Evolutionary conservation across 2,888 invertebrate species (phyloP).

Genomic region (Ditula angustiorana): DNA sequence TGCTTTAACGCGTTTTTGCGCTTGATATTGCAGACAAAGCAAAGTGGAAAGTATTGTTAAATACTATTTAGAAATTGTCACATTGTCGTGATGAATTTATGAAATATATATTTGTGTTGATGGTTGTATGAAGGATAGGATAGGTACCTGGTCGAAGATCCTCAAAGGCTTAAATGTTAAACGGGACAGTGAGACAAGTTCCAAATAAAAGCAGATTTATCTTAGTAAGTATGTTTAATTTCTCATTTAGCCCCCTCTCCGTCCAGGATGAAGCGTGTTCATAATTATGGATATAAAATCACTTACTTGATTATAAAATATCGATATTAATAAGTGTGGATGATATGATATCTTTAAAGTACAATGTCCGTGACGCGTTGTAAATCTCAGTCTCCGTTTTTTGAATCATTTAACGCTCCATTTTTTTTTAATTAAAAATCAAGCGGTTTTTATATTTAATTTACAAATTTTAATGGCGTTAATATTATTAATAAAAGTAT

Average conservation of each 20-base stretch:
- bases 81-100: constrained; percentile 4
- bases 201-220: constrained; percentile 40
- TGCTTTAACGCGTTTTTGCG: constrained; percentile 56
- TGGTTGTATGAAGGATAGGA: constrained; percentile 2
- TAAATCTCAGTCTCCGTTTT: constrained; percentile 38
- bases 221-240: constrained; percentile 54
- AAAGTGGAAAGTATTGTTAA: constrained; percentile 3
- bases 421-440: neutral
- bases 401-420: constrained; percentile 31
- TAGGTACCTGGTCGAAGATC: constrained; percentile 3
- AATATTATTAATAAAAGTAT: neutral
- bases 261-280: constrained; percentile 81
- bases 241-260: constrained; percentile 74
- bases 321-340: constrained; percentile 58
- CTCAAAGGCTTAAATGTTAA: neutral
- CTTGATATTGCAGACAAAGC: constrained; percentile 46
- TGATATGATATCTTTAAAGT: constrained; percentile 53
- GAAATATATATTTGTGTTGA: neutral
- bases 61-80: constrained; percentile 16
- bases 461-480: neutral
- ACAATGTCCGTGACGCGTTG: constrained; percentile 38
- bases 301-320: constrained; percentile 57
- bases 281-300: constrained; percentile 64
- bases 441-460: neutral
- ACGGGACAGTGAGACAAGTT: constrained; percentile 44